Base-by-base conservation (phyloP, 2,888 invertebrate genomes). In the Melipona beecheii region DNA sequence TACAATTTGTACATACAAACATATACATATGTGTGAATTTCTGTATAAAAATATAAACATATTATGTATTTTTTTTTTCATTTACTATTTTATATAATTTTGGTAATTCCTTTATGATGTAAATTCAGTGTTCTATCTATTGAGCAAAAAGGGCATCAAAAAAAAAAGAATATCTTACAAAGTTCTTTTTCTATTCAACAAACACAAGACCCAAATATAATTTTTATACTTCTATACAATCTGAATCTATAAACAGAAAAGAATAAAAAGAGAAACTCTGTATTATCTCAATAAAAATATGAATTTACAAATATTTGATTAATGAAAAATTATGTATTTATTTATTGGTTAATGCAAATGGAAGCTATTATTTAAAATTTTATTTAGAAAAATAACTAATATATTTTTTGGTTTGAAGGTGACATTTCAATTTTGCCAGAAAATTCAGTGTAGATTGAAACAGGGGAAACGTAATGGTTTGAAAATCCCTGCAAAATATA, bases 31-130 rank as follows among this genome's bases (percentile, higher is more conserved):
- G 17, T 62, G 52, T 64, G 9, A 27, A 9, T 15, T 13, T 13
- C 31, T 64, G 21, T 50, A 72, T 19, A n/a, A 50, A 78, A 64
- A 76, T 64, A 64, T 73, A 49, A 31, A 50, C 9, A 4, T 62
- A 58, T 62, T 60, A 11, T 73, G n/a, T 15, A 19, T 70, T 65
- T 65, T 60, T 72, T 58, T 74, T 68, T 27, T 74, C 62, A 50
- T 52, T 62, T 36, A n/a, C 21, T n/a, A 52, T 43, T 21, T 62
- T 73, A 49, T 65, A 43, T 62, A 36, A 60, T 65, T 66, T 50
- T 19, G 24, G 27, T 56, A 49, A 76, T n/a, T 49, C n/a, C n/a
- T n/a, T 24, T 43, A 31, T 74, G 60, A 24, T 56, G 31, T 19
- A 60, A 70, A 69, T 56, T 64, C 19, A 31, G 52, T 43, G 21